These are phyloP conservation scores for Tolypeutes matacus DNA, from an alignment of 2,797 vertebrate species.

Conservation along the genomic window DNA sequence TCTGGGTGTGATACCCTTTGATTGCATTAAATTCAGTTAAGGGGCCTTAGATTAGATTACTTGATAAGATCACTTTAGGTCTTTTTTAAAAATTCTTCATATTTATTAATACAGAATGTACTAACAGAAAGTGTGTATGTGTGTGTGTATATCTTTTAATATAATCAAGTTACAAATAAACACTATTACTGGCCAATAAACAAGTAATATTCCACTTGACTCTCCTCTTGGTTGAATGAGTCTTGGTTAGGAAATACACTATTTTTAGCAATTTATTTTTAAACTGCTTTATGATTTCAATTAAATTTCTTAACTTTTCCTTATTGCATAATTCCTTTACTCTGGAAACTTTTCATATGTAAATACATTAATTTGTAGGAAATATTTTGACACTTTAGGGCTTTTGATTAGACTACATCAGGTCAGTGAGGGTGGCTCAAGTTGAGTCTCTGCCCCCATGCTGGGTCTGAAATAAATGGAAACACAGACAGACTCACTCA, in stretches of 20 bases:
- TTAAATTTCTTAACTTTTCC: slow-evolving; percentile 65
- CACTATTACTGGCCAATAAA: slow-evolving; percentile 58
- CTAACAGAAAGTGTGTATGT: slow-evolving; percentile 57
- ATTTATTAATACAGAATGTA: slow-evolving; percentile 81
- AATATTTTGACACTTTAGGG: no score
- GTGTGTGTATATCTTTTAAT: slow-evolving; percentile 72
- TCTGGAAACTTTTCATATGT: slow-evolving; percentile 59
- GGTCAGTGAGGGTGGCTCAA: no score
- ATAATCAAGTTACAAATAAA: slow-evolving; percentile 78
- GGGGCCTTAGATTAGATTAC: no score
- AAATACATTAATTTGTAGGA: slow-evolving; percentile 28
- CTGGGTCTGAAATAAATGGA: no score
- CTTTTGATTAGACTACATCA: no score
- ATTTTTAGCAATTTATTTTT: slow-evolving; percentile 69
- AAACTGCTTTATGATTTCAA: slow-evolving; percentile 71
- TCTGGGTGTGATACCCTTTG: no score
- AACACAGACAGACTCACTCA: no score
- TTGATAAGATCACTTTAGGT: no score
- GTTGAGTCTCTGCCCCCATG: no score
- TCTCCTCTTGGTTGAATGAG: slow-evolving; percentile 8
- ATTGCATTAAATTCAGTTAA: no score
- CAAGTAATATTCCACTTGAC: slow-evolving; percentile 61
- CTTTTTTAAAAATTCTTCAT: not conserved
- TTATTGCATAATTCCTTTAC: slow-evolving; percentile 72
- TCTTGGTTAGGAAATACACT: slow-evolving; percentile 48